Conservation (phyloP, 2,113 vertebrate species). For the Prionailurus bengalensis region DNA sequence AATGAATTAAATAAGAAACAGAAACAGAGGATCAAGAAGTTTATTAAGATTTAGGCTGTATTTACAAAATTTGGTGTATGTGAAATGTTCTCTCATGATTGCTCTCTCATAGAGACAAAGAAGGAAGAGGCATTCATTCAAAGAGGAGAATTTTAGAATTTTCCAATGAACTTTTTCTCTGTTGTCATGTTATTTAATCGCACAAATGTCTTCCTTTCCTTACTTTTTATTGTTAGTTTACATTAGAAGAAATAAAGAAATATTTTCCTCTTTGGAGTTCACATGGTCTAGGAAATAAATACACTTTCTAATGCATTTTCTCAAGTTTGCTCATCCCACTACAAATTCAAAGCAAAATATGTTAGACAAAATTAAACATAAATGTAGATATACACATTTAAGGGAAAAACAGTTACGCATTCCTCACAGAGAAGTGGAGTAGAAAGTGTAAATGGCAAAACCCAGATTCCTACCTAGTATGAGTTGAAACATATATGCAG, state of each 20-base stretch:
- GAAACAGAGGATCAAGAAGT: not conserved
- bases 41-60: not conserved
- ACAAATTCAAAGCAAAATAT: constrained; percentile 4
- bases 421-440: not conserved
- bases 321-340: not conserved
- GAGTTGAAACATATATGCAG: not conserved
- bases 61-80: not conserved
- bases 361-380: constrained; percentile 18
- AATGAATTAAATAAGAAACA: not conserved
- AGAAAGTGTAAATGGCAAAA: not conserved
- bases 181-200: not conserved
- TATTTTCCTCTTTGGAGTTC: not conserved
- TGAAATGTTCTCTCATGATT: not conserved
- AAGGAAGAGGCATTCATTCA: not conserved
- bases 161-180: not conserved
- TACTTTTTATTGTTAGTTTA: not conserved
- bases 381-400: not conserved
- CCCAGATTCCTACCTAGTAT: not conserved
- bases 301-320: not conserved
- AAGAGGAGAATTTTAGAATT: not conserved
- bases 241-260: constrained; percentile 34
- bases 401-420: not conserved
- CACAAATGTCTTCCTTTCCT: not conserved
- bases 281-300: not conserved
- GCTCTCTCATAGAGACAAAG: not conserved